These are phyloP conservation scores for Asteroscopus sphinx DNA, from an alignment of 2,888 invertebrate species.

Conservation along the genomic window DNA sequence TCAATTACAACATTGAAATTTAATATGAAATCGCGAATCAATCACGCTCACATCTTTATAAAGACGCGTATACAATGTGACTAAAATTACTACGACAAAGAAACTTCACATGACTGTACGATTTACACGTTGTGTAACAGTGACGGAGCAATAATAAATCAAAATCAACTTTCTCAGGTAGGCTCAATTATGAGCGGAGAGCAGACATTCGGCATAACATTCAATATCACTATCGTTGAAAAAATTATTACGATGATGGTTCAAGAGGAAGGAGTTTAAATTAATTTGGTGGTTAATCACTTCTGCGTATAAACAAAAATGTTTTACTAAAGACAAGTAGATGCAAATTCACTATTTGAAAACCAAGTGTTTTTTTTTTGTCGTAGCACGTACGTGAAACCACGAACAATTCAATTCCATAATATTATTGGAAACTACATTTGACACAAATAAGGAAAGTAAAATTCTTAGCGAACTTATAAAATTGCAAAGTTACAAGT, in stretches of 20 bases:
- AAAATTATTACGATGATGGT: slow-evolving; percentile 20
- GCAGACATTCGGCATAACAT: slow-evolving; percentile 39
- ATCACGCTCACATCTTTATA: slow-evolving; percentile 31
- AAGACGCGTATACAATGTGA: slow-evolving; percentile 28
- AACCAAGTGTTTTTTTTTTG: too few relatives aligned
- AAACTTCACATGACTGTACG: slow-evolving; percentile 31
- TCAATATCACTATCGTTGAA: slow-evolving; percentile 7
- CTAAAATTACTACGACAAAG: slow-evolving; percentile 30
- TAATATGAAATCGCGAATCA: slow-evolving; percentile 36
- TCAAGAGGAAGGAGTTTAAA: slow-evolving; percentile 20
- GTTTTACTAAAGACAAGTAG: neutral
- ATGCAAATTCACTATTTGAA: too few relatives aligned
- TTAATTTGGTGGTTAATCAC: slow-evolving; percentile 18
- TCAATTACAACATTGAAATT: slow-evolving; percentile 5
- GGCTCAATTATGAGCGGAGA: slow-evolving; percentile 50
- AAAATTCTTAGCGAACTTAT: neutral
- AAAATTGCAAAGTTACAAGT: slow-evolving; percentile 11
- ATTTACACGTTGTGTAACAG: slow-evolving; percentile 58
- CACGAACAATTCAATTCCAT: too few relatives aligned
- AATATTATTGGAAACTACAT: too few relatives aligned
- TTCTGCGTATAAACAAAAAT: slow-evolving; percentile 15
- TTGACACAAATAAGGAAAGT: neutral
- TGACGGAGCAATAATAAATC: slow-evolving; percentile 62
- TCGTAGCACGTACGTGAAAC: too few relatives aligned
- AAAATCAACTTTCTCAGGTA: slow-evolving; percentile 64